phyloP scores from a whole-genome alignment of 1,140 invertebrate species.

The Drosophila athabasca region DNA sequence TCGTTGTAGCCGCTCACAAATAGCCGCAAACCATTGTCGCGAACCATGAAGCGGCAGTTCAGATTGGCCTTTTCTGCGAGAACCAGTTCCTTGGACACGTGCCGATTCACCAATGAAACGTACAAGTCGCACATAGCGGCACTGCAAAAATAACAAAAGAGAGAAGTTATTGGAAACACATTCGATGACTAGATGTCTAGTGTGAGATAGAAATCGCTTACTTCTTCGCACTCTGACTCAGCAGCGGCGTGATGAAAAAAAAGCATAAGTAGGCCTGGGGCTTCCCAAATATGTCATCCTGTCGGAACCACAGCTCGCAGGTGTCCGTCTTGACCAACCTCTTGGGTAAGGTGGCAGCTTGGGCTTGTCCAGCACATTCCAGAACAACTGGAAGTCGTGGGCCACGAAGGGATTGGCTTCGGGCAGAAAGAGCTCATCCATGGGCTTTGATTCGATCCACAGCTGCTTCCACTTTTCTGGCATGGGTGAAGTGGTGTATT shows the following conservation, averaged over 20 bases:
- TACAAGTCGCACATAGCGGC: constrained; percentile 87
- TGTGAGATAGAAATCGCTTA: constrained; percentile 79
- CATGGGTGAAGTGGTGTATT: constrained; percentile 84
- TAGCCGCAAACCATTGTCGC: constrained; percentile 88
- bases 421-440: constrained; percentile 88
- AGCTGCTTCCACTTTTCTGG: constrained; percentile 85
- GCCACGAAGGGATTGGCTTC: constrained; percentile 93
- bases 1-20: constrained; percentile 85
- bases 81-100: constrained; percentile 90
- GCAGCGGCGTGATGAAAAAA: constrained; percentile 89
- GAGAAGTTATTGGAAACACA: constrained; percentile 50
- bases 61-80: constrained; percentile 90
- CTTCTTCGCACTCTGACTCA: constrained; percentile 86
- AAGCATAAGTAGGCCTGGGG: constrained; percentile 90
- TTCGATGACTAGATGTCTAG: no score
- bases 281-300: constrained; percentile 93
- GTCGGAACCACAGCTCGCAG: constrained; percentile 93
- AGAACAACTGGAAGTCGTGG: constrained; percentile 90
- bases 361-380: constrained; percentile 55
- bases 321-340: constrained; percentile 86
- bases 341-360: constrained; percentile 84
- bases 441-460: constrained; percentile 86
- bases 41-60: constrained; percentile 85
- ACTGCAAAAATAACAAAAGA: constrained; percentile 71
- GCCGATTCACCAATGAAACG: constrained; percentile 85